These are phyloP conservation scores for Syngnathus floridae DNA, from an alignment of 2,113 vertebrate genomes.

Conservation along the genomic window DNA sequence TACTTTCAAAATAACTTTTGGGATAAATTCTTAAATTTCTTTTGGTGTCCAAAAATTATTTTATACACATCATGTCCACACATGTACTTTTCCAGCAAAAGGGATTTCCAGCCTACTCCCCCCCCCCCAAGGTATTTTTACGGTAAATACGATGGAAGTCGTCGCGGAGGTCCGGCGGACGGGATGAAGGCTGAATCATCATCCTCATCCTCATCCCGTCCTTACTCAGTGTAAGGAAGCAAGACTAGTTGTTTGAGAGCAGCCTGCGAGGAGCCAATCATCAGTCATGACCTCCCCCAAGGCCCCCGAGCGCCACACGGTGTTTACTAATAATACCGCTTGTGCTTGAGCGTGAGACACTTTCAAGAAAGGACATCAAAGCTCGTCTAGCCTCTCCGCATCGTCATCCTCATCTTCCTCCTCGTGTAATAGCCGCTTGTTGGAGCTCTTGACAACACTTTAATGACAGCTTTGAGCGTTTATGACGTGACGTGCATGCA, in stretches of 20 bases:
- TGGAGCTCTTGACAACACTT: constrained; percentile 55
- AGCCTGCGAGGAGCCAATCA: constrained; percentile 53
- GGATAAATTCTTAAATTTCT: no score
- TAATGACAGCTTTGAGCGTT: constrained; percentile 65
- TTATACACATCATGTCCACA: not conserved
- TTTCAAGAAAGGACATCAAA: constrained; percentile 41
- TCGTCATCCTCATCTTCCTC: constrained; percentile 57
- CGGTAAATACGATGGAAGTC: constrained; percentile 21
- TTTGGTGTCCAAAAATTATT: no score
- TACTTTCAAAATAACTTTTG: no score
- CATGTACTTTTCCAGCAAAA: constrained; percentile 7
- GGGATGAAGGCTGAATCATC: constrained; percentile 23
- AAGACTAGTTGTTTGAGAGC: constrained; percentile 1
- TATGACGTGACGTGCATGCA: not conserved
- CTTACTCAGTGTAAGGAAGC: constrained; percentile 15
- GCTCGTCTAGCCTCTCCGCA: constrained; percentile 28
- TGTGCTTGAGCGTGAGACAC: constrained; percentile 12
- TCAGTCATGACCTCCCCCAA: constrained; percentile 9
- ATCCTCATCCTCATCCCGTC: not conserved
- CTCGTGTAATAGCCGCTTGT: constrained; percentile 8
- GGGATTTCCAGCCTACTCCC: not conserved
- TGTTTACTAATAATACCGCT: constrained; percentile 30
- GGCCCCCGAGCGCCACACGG: constrained; percentile 31
- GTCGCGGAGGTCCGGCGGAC: constrained; percentile 17
- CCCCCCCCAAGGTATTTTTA: constrained; percentile 15